Evolutionary conservation across 1,140 invertebrate genomes (phyloP), one percentile per base, ranked within the genome.

Genomic region (Colletes latitarsis): DNA sequence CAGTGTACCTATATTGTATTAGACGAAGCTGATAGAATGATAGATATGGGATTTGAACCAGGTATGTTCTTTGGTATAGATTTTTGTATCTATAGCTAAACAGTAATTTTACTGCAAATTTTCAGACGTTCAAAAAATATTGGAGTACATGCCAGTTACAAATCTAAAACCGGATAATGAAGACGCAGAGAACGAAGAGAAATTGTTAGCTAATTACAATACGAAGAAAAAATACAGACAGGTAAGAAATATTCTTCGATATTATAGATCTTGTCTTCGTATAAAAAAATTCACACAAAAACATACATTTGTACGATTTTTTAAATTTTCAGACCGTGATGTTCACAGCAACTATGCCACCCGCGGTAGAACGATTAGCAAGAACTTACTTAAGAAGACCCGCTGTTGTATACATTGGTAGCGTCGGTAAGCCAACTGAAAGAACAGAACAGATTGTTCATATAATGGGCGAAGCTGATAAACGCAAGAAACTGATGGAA

Each of bases 281-380:
- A 66, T 60, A 77, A 70, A 78, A n/a, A 60, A 46, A 30, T 81
- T 64, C 67, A 46, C 30, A 57, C 2, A 43, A 43, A 43, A 43
- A 43, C 8, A 43, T 43, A 43, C 49, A 41, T 15, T 17, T 63
- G 4, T 41, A 85, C 66, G 12, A 69, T 76, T 72, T 66, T 53
- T 83, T 64, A 53, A 52, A n/a, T 83, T 92, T 92, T 62, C 90
- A 97, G 96, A 99, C 99, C 90, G 99, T 99, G 81, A 99, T 99
- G 99, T 99, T 99, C 93, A 99, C 99, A 60, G 99, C 99, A 19
- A 99, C 99, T 88, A 99, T 99, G 99, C 98, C 98, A 9, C 96
- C 99, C 3, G 97, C 98, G 9, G 98, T 99, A 4, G 99, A 99
- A 94, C 94, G 99, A 85, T 93, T 99, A 66, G 99, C 99, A 0